Evolutionary conservation across 2,888 invertebrate species (phyloP).

Genomic region (Parnassius orleans): DNA sequence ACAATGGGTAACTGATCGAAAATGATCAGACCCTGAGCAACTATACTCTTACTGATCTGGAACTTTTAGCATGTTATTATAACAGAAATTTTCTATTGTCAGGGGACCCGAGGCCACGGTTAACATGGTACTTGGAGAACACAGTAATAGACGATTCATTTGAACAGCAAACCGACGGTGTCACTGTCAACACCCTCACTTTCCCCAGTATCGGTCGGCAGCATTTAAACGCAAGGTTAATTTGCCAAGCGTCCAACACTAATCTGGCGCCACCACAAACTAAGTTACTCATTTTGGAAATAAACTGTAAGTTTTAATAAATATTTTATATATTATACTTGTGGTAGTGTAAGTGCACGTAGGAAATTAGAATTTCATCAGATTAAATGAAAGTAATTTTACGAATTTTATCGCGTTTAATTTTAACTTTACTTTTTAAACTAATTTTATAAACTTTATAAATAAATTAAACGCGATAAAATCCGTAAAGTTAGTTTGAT

Average conservation of each 20-base stretch:
- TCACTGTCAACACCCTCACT: conserved; percentile 88
- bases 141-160: conserved; percentile 91
- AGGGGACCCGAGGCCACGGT: conserved; percentile 89
- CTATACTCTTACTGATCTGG: too few species aligned
- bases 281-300: conserved; percentile 88
- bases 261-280: conserved; percentile 89
- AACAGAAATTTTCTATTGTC: conserved; percentile 29
- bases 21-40: too few species aligned
- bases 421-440: too few species aligned
- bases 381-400: too few species aligned
- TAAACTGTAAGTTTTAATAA: conserved; percentile 83
- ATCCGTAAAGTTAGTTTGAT: too few species aligned
- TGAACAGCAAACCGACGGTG: conserved; percentile 84
- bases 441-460: too few species aligned
- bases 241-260: conserved; percentile 94
- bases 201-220: conserved; percentile 90
- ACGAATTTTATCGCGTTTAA: too few species aligned
- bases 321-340: too few species aligned
- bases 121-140: conserved; percentile 93
- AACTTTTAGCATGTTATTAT: neutral
- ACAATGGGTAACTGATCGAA: too few species aligned
- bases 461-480: too few species aligned
- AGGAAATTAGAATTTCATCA: too few species aligned
- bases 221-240: conserved; percentile 90
- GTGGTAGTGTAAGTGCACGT: too few species aligned